A percentile compares a stretch with the other conserved stretches of the same genome.
Conservation (phyloP, 2,797 vertebrate species). For the Cynopterus sphinx region DNA sequence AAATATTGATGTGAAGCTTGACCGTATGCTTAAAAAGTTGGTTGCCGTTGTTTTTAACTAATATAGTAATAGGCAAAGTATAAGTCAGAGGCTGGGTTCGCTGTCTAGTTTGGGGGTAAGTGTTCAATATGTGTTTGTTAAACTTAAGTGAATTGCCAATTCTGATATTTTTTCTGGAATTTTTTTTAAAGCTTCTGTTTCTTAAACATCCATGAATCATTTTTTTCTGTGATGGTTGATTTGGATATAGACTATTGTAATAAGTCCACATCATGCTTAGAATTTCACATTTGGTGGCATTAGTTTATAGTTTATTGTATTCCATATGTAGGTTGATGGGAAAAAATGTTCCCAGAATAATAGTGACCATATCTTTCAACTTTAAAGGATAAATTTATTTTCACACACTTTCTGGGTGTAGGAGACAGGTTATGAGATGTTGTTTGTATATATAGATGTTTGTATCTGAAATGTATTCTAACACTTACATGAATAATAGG, state of each 20-base stretch:
- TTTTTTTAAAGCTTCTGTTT: constrained; percentile 17
- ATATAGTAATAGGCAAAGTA: not conserved
- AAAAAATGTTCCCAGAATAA: not conserved
- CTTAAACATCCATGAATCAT: not conserved
- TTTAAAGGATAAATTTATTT: not conserved
- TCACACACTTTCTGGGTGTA: not conserved
- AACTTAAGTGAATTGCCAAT: not conserved
- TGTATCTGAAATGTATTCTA: not conserved
- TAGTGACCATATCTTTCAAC: not conserved
- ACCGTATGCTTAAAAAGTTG: not conserved
- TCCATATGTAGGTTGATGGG: not conserved
- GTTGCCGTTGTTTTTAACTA: not conserved
- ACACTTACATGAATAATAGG: not conserved
- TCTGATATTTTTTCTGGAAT: not conserved
- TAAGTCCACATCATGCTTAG: not conserved
- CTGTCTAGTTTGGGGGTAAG: not conserved
- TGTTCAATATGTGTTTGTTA: not conserved
- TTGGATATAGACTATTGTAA: not conserved
- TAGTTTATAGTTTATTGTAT: not conserved
- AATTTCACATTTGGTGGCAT: not conserved
- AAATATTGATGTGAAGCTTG: not conserved
- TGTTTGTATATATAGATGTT: not conserved
- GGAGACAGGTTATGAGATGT: not conserved
- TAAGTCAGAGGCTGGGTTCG: not conserved
- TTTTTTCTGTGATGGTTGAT: constrained; percentile 14